Conservation (phyloP, 1,140 invertebrate genomes). For the Neuroterus valhalla region DNA sequence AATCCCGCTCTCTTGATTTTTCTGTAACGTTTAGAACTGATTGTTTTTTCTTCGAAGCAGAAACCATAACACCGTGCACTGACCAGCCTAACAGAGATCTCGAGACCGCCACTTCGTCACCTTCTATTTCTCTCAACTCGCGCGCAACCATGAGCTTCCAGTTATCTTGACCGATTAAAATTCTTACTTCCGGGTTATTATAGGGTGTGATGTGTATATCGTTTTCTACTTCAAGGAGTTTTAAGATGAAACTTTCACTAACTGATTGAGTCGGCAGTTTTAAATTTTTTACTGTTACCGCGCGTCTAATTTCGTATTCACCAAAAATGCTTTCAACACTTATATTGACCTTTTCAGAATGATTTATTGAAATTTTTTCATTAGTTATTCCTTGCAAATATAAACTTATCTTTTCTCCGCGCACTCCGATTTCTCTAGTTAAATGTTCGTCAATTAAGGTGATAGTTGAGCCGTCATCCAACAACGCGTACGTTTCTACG, state of each 20-base stretch:
- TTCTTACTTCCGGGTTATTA: not conserved
- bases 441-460: no score
- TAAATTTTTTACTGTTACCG: no score
- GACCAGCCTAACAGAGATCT: not conserved
- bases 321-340: no score
- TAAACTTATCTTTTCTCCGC: no score
- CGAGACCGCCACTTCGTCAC: not conserved
- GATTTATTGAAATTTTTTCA: no score
- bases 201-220: not conserved
- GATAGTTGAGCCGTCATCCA: no score
- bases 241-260: not conserved
- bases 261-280: not conserved
- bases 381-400: no score
- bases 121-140: not conserved
- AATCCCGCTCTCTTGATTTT: not conserved
- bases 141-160: conserved; percentile 27
- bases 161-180: conserved; percentile 31
- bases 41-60: not conserved
- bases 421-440: no score
- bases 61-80: not conserved
- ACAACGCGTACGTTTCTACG: no score
- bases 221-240: not conserved
- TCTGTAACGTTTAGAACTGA: no score
- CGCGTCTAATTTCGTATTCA: no score
- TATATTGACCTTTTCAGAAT: no score